Base-by-base conservation (phyloP, 2,888 invertebrate species). In the Meiosimyza platycephala region DNA sequence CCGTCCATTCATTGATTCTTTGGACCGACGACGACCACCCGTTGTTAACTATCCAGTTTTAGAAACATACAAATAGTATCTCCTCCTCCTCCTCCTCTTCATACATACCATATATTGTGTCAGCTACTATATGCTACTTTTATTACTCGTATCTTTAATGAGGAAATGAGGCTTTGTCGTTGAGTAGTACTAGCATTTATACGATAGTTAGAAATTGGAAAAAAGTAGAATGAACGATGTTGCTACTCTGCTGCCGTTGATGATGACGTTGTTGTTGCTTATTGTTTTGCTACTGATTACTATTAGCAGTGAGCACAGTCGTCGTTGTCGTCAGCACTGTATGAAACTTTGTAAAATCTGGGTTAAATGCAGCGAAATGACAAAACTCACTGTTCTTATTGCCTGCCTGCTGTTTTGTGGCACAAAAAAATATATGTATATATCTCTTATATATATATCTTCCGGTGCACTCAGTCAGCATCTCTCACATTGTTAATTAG, bases 121-220 rank as follows among this genome's bases (percentile, higher is more conserved):
- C 28, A 22, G 57, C 28, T 57, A 28, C 28, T 57, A 22, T 12
- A 6, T 40, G 47, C 51, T 50, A 18, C 28, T 64, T 28, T 55
- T 67, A 47, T 67, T 67, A 48, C 40, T 40, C 40, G 40, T 9
- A 40, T 70, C 54, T 62, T 62, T 48, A 70, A 62, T 63, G 70
- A 63, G 63, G 62, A 70, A 70, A 70, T 63, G 70, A 52, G 70
- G 47, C 63, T 52, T 70, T 70, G 70, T 40, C 40, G 62, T 40
- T 47, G 18, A 54, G 22, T 70, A 28, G 22, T 47, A 40, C 7
- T 2, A 7, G 7, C 5, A 7, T 40, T 7, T n/a, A 40, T 40
- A 7, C 9, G 28, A 40, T 40, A 40, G 40, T 40, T 40, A 40
- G 40, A 40, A 40, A 40, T 40, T 40, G 40, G 9, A 40, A 28